Evolutionary conservation across 37 sponge, comb jelly and placozoan species (phyloP).

Genomic region (Theonella swinhoei): DNA sequence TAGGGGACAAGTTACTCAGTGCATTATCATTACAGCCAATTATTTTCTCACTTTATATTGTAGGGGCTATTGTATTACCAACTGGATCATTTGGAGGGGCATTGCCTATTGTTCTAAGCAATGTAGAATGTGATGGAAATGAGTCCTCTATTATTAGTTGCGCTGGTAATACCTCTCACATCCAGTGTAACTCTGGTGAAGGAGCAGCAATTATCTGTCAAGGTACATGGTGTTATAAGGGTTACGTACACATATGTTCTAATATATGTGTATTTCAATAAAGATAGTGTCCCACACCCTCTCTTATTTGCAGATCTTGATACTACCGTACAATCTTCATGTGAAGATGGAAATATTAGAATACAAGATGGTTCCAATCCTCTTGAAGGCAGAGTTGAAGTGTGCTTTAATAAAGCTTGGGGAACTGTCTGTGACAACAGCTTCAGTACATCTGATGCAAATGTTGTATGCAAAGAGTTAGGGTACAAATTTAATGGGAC

Average conservation of each 20-base stretch:
- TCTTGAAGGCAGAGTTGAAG: slow-evolving; percentile 12
- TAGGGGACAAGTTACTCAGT: no score
- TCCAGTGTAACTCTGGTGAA: slow-evolving; percentile 2
- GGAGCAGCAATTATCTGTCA: slow-evolving; percentile 45
- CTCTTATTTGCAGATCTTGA: background rate
- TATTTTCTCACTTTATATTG: background rate
- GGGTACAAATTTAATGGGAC: slow-evolving; percentile 1
- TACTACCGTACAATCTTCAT: no score
- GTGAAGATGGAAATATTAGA: slow-evolving; percentile 3
- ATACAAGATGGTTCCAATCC: background rate
- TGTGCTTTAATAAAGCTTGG: slow-evolving; percentile 35
- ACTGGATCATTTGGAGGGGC: background rate
- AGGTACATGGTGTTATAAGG: background rate
- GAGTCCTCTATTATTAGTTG: slow-evolving; percentile 3
- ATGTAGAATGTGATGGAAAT: slow-evolving; percentile 16
- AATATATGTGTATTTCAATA: background rate
- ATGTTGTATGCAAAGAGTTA: slow-evolving; percentile 18
- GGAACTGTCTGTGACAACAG: slow-evolving; percentile 27
- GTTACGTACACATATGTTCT: background rate
- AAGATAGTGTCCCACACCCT: background rate
- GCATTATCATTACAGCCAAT: no score
- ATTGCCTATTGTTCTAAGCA: background rate
- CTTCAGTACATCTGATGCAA: slow-evolving; percentile 19
- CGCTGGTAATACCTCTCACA: background rate
- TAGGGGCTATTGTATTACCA: slow-evolving; percentile 22